These are phyloP conservation scores for Leuctra nigra DNA, from an alignment of 2,888 invertebrate species.

Conservation along the genomic window DNA sequence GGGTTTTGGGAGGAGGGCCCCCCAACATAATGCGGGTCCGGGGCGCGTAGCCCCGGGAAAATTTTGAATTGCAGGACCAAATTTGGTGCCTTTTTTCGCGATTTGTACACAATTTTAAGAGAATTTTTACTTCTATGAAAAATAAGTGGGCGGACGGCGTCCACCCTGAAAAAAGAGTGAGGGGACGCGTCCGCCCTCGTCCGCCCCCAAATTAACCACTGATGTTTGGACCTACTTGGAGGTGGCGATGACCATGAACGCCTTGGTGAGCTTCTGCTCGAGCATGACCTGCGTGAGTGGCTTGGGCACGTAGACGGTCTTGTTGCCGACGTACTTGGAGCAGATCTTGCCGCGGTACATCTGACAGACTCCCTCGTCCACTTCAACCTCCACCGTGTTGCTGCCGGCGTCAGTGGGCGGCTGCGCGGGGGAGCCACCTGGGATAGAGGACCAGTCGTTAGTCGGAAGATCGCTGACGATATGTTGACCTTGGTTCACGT, in stretches of 20 bases:
- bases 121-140: too few relatives aligned
- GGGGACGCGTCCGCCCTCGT: too few relatives aligned
- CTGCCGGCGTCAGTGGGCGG: background rate
- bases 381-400: background rate
- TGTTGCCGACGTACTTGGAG: constrained; percentile 65
- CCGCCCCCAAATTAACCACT: too few relatives aligned
- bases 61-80: too few relatives aligned
- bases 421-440: background rate
- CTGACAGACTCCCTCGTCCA: constrained; percentile 42
- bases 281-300: constrained; percentile 67
- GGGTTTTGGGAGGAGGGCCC: too few relatives aligned
- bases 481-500: background rate
- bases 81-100: too few relatives aligned
- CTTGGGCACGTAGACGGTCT: constrained; percentile 80
- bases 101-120: too few relatives aligned
- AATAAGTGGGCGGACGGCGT: too few relatives aligned
- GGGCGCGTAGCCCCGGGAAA: too few relatives aligned
- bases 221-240: constrained; percentile 75
- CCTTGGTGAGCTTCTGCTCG: constrained; percentile 76
- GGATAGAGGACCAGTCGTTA: background rate
- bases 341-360: constrained; percentile 78
- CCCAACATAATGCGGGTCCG: too few relatives aligned
- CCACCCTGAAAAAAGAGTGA: too few relatives aligned
- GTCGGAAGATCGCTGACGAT: background rate
- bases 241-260: constrained; percentile 77